A percentile compares a stretch with the other conserved stretches of the same genome.
Evolutionary conservation across 2,888 invertebrate species (phyloP).

Genomic region (Cenopis cana): DNA sequence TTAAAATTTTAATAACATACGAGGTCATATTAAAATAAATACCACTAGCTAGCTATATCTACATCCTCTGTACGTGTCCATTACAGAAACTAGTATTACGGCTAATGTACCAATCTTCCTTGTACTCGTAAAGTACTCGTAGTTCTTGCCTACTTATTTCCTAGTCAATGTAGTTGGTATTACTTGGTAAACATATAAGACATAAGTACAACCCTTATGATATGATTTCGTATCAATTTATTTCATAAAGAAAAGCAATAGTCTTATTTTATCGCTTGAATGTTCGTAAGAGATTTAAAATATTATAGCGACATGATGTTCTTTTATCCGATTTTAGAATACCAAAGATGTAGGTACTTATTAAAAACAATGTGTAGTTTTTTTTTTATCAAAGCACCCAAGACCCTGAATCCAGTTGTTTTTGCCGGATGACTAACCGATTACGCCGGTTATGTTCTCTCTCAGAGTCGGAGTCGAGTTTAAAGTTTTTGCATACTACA

Average conservation of each 20-base stretch:
- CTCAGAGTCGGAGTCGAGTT: constrained; percentile 68
- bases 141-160: constrained; percentile 7
- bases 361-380: neutral
- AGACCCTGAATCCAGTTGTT: constrained; percentile 43
- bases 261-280: neutral
- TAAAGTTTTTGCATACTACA: constrained; percentile 78
- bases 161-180: neutral
- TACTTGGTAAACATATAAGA: no score
- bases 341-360: no score
- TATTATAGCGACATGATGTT: neutral
- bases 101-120: constrained; percentile 3
- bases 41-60: constrained; percentile 1
- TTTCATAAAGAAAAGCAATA: no score
- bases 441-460: constrained; percentile 55
- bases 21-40: constrained; percentile 20
- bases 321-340: no score
- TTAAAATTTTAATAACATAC: constrained; percentile 7
- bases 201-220: no score
- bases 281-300: neutral
- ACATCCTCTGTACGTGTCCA: constrained; percentile 17
- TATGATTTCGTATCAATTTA: no score
- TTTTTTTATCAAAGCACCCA: neutral
- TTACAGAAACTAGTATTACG: constrained; percentile 4
- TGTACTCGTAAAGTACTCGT: neutral
- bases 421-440: constrained; percentile 49